Base-by-base conservation (phyloP, 92 coral and sea anemone species). In the Plumapathes pennacea region DNA sequence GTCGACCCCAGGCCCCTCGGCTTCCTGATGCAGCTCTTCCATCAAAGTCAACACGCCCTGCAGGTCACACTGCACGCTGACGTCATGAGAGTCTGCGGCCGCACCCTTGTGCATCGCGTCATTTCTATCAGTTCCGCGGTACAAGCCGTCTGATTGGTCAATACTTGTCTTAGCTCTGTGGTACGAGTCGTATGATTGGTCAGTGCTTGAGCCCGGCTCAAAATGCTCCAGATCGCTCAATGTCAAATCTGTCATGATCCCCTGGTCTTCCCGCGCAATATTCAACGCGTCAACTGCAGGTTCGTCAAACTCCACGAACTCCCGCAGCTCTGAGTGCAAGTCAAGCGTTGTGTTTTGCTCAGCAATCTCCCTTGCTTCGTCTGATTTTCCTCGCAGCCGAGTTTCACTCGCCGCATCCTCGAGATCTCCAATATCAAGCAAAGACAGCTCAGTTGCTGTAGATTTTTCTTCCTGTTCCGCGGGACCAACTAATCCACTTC, bases 41-140 rank as follows among this genome's bases (percentile, higher is more conserved):
- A 68, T 37, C 27, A 75, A 47, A 1, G 69, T 45, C 15, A 46
- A 11, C 3, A 82, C 19, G 44, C 55, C 78, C 64, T 45, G 64
- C 29, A 82, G 62, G 18, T 68, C 78, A 46, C 89, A 82, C 52
- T 82, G 89, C 5, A 69, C 27, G 10, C 74, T 67, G 38, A 54
- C 48, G n/a, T 69, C 77, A 8, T 25, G 43, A 28, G 42, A 42
- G 5, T 38, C 22, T 18, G 3, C 52, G 55, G 54, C 75, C 19
- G 23, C n/a, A n/a, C n/a, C n/a, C 10, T 50, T 34, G 29, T 18
- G 6, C 20, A 25, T 34, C 0, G 41, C 72, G 4, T 48, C 60
- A 29, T 38, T 61, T 50, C 47, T 77, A 21, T 41, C 57, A n/a
- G n/a, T n/a, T n/a, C n/a, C n/a, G n/a, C n/a, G n/a, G n/a, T n/a